Conservation (phyloP, 1,140 invertebrate genomes). For the Manduca sexta region DNA sequence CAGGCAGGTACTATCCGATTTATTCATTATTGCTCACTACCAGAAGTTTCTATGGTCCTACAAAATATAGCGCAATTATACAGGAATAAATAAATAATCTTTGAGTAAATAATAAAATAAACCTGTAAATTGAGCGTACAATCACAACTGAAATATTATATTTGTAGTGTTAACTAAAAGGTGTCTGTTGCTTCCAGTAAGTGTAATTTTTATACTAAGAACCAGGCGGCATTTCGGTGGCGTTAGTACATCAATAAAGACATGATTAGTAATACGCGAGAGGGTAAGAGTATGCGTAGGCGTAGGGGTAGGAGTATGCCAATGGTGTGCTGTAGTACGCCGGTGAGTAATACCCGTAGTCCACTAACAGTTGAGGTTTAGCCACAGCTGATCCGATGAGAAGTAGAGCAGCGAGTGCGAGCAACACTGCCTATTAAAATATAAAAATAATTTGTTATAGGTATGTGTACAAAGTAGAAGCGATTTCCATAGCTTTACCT, state of each 20-base stretch:
- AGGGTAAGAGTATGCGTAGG: conserved; percentile 59
- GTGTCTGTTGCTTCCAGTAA: too few species aligned
- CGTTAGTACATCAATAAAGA: background rate
- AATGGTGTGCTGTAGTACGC: conserved; percentile 50
- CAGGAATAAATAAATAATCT: background rate
- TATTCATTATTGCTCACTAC: too few species aligned
- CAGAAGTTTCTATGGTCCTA: too few species aligned
- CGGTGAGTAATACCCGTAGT: conserved; percentile 59
- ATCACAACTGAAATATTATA: too few species aligned
- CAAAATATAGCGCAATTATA: too few species aligned
- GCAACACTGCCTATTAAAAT: conserved; percentile 31
- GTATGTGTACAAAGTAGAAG: too few species aligned
- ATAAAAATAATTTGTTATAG: conserved; percentile 2
- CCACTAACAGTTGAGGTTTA: conserved; percentile 53
- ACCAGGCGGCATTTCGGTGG: background rate
- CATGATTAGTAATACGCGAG: conserved; percentile 23
- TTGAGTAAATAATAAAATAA: too few species aligned
- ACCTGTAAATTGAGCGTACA: too few species aligned
- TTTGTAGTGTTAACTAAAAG: too few species aligned
- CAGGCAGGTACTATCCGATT: too few species aligned
- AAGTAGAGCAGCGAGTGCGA: conserved; percentile 33
- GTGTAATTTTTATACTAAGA: too few species aligned
- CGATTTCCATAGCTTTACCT: too few species aligned
- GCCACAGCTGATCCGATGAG: conserved; percentile 34
- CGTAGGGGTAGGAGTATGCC: conserved; percentile 55